phyloP scores from a whole-genome alignment of 2,113 vertebrate genomes.

The Rhombomys opimus region DNA sequence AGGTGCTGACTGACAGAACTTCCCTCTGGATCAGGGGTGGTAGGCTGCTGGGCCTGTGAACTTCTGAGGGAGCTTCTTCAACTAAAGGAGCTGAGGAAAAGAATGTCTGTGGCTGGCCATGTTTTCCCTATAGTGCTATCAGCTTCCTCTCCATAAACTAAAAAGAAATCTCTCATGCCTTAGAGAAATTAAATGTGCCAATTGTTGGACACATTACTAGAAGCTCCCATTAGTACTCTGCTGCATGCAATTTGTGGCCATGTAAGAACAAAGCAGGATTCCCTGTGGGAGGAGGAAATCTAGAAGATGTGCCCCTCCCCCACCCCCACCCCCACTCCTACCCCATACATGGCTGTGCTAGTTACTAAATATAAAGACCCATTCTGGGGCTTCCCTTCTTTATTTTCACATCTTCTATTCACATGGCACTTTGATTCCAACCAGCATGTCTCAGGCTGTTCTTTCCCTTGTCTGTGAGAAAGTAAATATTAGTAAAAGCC shows the following conservation, averaged over 20 bases:
- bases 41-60: not conserved
- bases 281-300: too few species aligned
- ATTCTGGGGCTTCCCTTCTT: too few species aligned
- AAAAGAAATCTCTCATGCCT: constrained; percentile 6
- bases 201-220: not conserved
- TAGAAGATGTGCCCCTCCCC: not conserved
- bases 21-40: not conserved
- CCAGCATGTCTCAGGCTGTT: not conserved
- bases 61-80: not conserved
- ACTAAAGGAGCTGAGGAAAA: not conserved
- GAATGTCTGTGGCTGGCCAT: not conserved
- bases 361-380: not conserved
- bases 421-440: not conserved
- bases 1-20: accelerated
- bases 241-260: too few species aligned
- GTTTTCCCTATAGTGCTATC: too few species aligned
- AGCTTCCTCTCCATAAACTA: not conserved
- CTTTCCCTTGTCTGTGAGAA: not conserved
- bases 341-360: not conserved
- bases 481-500: not conserved
- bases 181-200: not conserved
- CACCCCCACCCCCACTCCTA: accelerated
- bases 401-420: not conserved
- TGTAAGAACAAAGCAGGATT: not conserved
- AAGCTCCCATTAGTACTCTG: not conserved